These are phyloP conservation scores for Myotis findleyi DNA, from an alignment of 2,797 vertebrate genomes.

Conservation along the genomic window DNA sequence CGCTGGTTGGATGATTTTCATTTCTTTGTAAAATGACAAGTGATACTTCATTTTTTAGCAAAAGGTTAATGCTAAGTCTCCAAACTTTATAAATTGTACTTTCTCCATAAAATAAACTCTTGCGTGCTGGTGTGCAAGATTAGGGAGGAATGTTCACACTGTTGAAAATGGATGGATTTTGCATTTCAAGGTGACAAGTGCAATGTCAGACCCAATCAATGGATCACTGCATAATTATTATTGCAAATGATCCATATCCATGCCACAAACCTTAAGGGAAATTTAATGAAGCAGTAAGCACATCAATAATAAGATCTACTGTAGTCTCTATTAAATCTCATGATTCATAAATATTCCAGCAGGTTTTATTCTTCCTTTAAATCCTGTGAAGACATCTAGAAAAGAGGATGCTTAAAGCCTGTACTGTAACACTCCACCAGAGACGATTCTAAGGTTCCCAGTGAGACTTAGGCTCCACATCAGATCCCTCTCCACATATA, in stretches of 20 bases:
- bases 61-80: conserved; percentile 85
- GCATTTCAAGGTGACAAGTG: conserved; percentile 91
- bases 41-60: conserved; percentile 84
- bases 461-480: not conserved
- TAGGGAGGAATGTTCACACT: conserved; percentile 79
- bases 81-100: conserved; percentile 83
- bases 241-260: conserved; percentile 92
- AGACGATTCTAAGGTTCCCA: not conserved
- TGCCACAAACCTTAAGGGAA: conserved; percentile 89
- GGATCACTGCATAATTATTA: conserved; percentile 92
- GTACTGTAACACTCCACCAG: conserved; percentile 57
- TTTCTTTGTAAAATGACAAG: conserved; percentile 81
- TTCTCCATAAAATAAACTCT: conserved; percentile 83
- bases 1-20: conserved; percentile 81
- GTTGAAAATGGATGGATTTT: conserved; percentile 88
- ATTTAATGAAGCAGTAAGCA: conserved; percentile 91
- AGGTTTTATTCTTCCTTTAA: conserved; percentile 84
- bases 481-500: not conserved
- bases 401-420: conserved; percentile 62
- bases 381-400: conserved; percentile 78
- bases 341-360: conserved; percentile 87
- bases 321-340: conserved; percentile 86
- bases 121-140: conserved; percentile 74
- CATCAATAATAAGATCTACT: conserved; percentile 90
- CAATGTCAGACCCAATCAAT: conserved; percentile 92